Base-by-base conservation (phyloP, 1,140 invertebrate genomes). In the Oryctes rhinoceros region DNA sequence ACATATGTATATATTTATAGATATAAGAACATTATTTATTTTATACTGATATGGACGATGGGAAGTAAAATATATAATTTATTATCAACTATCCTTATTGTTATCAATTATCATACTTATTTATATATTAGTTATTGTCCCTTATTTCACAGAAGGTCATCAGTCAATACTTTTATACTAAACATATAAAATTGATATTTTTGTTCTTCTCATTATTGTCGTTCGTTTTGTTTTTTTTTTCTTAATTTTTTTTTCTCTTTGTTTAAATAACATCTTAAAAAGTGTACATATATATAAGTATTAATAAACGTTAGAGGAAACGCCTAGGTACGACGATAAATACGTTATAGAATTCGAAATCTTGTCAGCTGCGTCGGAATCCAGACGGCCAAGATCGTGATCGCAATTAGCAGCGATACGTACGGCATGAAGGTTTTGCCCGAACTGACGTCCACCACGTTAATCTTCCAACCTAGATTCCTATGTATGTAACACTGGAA, bases 391-490 rank as follows among this genome's bases (percentile, higher is more conserved):
- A 67, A 20, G 4, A 67, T 67, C 13, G 65, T 11, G 18, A 67
- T 35, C 0, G 65, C 65, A 5, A 67, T 67, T 7, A 67, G 30
- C 18, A 67, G 6, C 6, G 65, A 67, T 6, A 24, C 30, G 76
- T 78, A 78, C 3, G 76, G 76, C 11, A 59, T 49, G 18, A 47
- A n/a, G 3, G 80, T 87, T 49, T 10, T 15, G 3, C 15, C 48
- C 13, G 47, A 88, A 4, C 92, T 94, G 11, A 91, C 89, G 84
- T 97, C 92, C 0, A 96, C 92, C 0, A 99, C 95, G 85, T 96
- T 91, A 81, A 99, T 98, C 87, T 97, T 97, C 95, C 96, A 97
- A 9, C 97, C 97, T 67, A 98, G 91, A 87, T 97, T 95, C 79
- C 93, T 95, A 88, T 98, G 96, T 6, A 93, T 93, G 88, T 96